These are phyloP conservation scores for Limnephilus rhombicus DNA, from an alignment of 2,888 invertebrate species.

Conservation along the genomic window DNA sequence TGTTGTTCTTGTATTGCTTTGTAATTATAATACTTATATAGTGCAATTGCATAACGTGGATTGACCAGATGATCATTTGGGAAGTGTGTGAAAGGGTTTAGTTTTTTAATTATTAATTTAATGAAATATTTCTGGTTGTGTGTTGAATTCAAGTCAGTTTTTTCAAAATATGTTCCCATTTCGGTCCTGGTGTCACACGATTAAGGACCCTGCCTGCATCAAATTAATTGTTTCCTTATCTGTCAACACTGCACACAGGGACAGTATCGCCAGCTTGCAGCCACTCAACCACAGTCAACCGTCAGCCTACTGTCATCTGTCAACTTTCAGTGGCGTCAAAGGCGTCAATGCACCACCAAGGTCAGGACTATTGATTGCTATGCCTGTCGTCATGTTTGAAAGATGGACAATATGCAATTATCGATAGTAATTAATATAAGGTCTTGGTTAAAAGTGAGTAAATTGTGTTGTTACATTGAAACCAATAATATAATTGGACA, in stretches of 20 bases:
- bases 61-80: too few relatives aligned
- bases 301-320: not conserved
- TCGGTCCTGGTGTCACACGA: not conserved
- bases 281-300: not conserved
- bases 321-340: not conserved
- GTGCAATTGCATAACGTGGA: too few relatives aligned
- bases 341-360: conserved; percentile 55
- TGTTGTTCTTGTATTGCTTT: too few relatives aligned
- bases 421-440: not conserved
- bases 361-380: conserved; percentile 45
- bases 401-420: not conserved
- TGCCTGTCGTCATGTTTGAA: not conserved
- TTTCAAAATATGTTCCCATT: not conserved
- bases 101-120: too few relatives aligned
- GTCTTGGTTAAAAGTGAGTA: not conserved
- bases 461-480: not conserved
- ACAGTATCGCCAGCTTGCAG: not conserved
- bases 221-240: conserved; percentile 15
- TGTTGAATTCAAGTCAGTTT: not conserved
- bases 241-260: not conserved
- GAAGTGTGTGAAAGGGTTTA: too few relatives aligned
- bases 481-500: not conserved
- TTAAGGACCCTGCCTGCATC: conserved; percentile 1
- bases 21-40: too few relatives aligned
- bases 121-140: too few relatives aligned